These are phyloP conservation scores for Eira barbara DNA, from an alignment of 2,113 vertebrate genomes.

Conservation along the genomic window DNA sequence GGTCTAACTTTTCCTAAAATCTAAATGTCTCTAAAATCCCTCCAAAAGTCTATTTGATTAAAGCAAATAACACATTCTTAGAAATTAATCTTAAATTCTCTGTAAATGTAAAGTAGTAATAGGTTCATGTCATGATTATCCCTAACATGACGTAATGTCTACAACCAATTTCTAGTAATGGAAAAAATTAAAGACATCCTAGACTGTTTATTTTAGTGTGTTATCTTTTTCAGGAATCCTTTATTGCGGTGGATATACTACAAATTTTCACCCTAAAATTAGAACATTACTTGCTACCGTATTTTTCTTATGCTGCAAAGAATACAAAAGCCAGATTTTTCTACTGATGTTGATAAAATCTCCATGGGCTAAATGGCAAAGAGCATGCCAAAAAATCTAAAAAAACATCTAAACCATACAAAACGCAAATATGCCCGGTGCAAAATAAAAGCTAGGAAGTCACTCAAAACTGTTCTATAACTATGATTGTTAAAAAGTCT, in stretches of 20 bases:
- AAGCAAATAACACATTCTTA: background rate
- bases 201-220: background rate
- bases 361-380: background rate
- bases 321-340: slow-evolving; percentile 17
- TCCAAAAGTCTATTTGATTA: background rate
- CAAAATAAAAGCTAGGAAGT: background rate
- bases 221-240: background rate
- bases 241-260: background rate
- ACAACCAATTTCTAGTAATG: background rate
- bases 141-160: background rate
- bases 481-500: background rate
- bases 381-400: background rate
- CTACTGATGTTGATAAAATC: background rate
- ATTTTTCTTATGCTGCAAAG: background rate
- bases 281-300: background rate
- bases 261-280: background rate
- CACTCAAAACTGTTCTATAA: background rate
- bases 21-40: background rate
- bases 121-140: background rate
- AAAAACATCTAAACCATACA: background rate
- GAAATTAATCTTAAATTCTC: background rate
- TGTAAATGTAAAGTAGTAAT: background rate
- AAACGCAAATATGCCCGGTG: background rate
- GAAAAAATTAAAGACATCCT: background rate
- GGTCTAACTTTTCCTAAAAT: background rate